Conservation (phyloP, 2,888 invertebrate species). For the Leptinotarsa tumamoca region DNA sequence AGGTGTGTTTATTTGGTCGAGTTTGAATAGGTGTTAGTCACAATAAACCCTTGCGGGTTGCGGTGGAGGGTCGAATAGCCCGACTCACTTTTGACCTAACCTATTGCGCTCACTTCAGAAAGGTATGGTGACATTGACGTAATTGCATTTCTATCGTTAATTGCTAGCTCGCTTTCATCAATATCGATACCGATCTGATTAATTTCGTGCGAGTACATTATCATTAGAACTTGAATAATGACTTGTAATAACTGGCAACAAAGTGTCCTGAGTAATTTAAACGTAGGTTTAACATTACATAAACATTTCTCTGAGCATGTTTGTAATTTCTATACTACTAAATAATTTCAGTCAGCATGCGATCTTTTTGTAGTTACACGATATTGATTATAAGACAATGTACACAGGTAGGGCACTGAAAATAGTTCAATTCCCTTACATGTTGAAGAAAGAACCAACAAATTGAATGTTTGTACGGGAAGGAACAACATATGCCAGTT, state of each 20-base stretch:
- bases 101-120: too few relatives aligned
- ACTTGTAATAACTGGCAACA: slow-evolving; percentile 42
- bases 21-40: too few relatives aligned
- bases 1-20: too few relatives aligned
- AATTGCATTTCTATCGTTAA: background rate
- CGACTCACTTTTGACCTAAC: too few relatives aligned
- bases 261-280: slow-evolving; percentile 39
- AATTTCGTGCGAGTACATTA: slow-evolving; percentile 37
- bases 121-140: too few relatives aligned
- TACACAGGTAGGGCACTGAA: background rate
- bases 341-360: slow-evolving; percentile 37
- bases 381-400: background rate
- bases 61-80: too few relatives aligned
- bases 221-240: slow-evolving; percentile 34
- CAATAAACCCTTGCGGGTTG: too few relatives aligned
- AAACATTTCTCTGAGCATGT: slow-evolving; percentile 36
- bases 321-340: slow-evolving; percentile 37
- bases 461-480: too few relatives aligned
- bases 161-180: slow-evolving; percentile 20
- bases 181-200: slow-evolving; percentile 29
- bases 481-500: too few relatives aligned
- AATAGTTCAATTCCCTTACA: background rate
- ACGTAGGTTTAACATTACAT: slow-evolving; percentile 39
- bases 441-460: background rate
- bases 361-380: slow-evolving; percentile 8